Base-by-base conservation (phyloP, 2,113 vertebrate species). In the Nematolebias whitei region DNA sequence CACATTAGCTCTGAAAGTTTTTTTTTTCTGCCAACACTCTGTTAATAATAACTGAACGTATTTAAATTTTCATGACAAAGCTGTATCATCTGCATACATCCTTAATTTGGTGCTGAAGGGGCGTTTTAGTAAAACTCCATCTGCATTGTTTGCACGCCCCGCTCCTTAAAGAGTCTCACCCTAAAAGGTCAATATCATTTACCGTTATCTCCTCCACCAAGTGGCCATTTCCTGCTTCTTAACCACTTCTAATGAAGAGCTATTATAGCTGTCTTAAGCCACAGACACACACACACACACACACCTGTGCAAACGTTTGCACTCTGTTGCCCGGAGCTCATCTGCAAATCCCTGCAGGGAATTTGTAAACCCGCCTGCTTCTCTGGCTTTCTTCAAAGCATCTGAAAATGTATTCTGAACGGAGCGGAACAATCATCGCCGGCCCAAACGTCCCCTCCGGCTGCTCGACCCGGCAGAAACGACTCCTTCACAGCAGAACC, bases 141-240 rank as follows among this genome's bases (percentile, higher is more conserved):
- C 52, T 61, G 44, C 53, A 63, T 68, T 77, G 63, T 74, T 77
- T 79, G 47, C 78, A 69, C 9, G 29, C 13, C 12, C 13, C 3
- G 3, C 39, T 24, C 71, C 74, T 71, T 68, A 39, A 69, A 72
- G 60, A 67, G 66, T 65, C 40, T 77, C 41, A 52, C 38, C 57
- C 74, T 58, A 19, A 82, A 84, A 82, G 80, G 82, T 82, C 74
- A 78, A 23, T 41, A 50, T 54, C 78, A 85, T 84, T 78, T 68
- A 79, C 68, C 52, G 45, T 71, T 82, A 82, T 84, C 71, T 74
- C 22, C 52, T 52, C 24, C 48, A 63, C 32, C 67, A 73, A 82
- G 65, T 66, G 65, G 61, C 82, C 68, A 74, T 78, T 74, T 80
- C 74, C 80, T 71, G 76, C 68, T 52, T 67, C 67, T 85, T 78